Evolutionary conservation across 2,888 invertebrate genomes (phyloP).

Genomic region (Cheilosia variabilis): DNA sequence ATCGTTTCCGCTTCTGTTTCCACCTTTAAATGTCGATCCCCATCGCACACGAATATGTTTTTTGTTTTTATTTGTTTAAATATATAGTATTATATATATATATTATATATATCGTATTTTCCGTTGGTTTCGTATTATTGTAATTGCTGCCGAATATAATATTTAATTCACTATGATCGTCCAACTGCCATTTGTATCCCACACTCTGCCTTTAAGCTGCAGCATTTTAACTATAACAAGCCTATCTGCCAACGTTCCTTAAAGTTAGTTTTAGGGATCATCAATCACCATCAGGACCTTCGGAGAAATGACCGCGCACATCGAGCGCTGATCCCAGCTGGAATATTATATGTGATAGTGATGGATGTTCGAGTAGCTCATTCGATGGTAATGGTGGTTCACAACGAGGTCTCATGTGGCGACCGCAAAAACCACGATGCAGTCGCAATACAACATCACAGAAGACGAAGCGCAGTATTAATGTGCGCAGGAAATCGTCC

Average conservation of each 20-base stretch:
- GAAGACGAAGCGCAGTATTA: conserved; percentile 95
- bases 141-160: conserved; percentile 58
- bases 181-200: conserved; percentile 50
- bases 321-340: conserved; percentile 93
- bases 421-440: conserved; percentile 93
- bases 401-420: conserved; percentile 93
- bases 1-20: conserved; percentile 70
- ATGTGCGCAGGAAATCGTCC: conserved; percentile 95
- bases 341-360: conserved; percentile 90
- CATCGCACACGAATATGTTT: conserved; percentile 19
- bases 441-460: conserved; percentile 95
- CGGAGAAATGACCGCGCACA: conserved; percentile 86
- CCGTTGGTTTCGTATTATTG: conserved; percentile 66
- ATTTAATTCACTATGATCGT: conserved; percentile 71
- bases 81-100: neutral
- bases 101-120: conserved; percentile 1
- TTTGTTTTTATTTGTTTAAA: conserved; percentile 49
- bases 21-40: conserved; percentile 37
- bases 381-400: conserved; percentile 94
- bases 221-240: conserved; percentile 70
- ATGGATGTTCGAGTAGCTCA: conserved; percentile 93
- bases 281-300: conserved; percentile 84
- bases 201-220: conserved; percentile 39
- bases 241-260: conserved; percentile 76
- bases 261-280: conserved; percentile 79